These are phyloP conservation scores for Mobula birostris DNA, from an alignment of 2,113 vertebrate genomes.

Conservation along the genomic window DNA sequence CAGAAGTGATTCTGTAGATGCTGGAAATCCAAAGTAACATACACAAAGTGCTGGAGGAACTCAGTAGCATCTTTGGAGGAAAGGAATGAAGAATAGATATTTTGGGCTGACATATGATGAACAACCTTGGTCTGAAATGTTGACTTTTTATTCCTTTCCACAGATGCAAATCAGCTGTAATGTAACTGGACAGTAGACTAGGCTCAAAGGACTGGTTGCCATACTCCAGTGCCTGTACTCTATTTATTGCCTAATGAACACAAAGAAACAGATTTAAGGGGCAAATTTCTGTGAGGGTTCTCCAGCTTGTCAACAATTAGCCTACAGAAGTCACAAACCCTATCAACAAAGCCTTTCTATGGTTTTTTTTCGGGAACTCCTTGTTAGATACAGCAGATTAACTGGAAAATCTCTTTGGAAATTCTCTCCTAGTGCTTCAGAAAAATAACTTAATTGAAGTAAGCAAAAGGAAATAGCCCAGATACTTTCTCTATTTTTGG, in stretches of 20 bases:
- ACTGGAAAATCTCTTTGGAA: background rate
- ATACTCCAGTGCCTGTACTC: background rate
- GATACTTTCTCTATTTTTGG: background rate
- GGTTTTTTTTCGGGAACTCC: background rate
- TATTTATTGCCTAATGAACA: background rate
- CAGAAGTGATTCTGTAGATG: too few species aligned
- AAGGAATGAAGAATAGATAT: too few species aligned
- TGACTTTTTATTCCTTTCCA: too few species aligned
- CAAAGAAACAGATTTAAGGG: background rate
- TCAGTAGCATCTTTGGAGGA: too few species aligned
- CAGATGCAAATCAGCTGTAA: background rate
- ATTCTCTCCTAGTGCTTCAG: background rate
- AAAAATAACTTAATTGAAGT: background rate
- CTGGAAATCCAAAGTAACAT: too few species aligned
- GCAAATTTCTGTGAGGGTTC: background rate
- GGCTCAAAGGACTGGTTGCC: background rate
- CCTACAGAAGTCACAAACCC: background rate
- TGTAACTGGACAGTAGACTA: background rate
- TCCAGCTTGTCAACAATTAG: background rate
- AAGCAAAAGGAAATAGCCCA: background rate
- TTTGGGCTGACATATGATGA: too few species aligned
- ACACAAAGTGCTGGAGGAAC: too few species aligned
- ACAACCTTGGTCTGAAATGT: too few species aligned
- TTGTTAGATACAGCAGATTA: background rate
- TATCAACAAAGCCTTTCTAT: background rate